Evolutionary conservation across 2,888 invertebrate species (phyloP).

Genomic region (Leucophenga montana): DNA sequence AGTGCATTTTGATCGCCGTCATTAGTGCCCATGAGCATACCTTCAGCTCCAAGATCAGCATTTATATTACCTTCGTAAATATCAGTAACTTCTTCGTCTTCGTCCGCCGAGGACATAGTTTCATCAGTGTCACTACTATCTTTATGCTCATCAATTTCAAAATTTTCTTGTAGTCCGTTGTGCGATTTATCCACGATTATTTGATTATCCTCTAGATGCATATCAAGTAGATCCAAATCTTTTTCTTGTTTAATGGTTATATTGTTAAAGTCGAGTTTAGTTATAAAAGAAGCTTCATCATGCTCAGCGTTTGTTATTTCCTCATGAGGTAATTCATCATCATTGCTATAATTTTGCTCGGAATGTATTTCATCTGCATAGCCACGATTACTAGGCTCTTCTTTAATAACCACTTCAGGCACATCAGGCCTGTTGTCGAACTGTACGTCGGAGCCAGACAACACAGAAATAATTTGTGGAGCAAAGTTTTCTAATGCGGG

Average conservation of each 20-base stretch:
- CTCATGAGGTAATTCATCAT: neutral
- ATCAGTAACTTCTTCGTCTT: constrained; percentile 51
- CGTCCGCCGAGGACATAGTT: constrained; percentile 48
- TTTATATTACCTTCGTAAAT: constrained; percentile 38
- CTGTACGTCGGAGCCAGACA: constrained; percentile 49
- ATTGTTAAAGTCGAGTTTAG: constrained; percentile 60
- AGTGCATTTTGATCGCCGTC: neutral
- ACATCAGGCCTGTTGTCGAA: constrained; percentile 41
- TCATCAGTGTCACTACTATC: constrained; percentile 40
- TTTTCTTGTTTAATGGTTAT: constrained; percentile 67
- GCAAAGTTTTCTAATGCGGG: constrained; percentile 24
- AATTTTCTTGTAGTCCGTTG: constrained; percentile 40
- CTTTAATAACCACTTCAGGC: constrained; percentile 53
- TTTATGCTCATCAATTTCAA: neutral
- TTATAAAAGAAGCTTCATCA: constrained; percentile 1
- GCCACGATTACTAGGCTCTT: constrained; percentile 62
- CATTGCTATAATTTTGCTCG: constrained; percentile 4
- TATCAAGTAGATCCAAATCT: constrained; percentile 63
- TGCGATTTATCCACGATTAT: constrained; percentile 17
- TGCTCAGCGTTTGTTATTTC: neutral
- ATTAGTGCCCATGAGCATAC: neutral
- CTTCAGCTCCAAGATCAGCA: constrained; percentile 18
- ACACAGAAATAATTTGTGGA: constrained; percentile 56
- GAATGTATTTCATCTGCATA: constrained; percentile 55
- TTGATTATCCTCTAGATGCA: constrained; percentile 34